Base-by-base conservation (phyloP, 2,113 vertebrate genomes). In the Capreolus pygargus region DNA sequence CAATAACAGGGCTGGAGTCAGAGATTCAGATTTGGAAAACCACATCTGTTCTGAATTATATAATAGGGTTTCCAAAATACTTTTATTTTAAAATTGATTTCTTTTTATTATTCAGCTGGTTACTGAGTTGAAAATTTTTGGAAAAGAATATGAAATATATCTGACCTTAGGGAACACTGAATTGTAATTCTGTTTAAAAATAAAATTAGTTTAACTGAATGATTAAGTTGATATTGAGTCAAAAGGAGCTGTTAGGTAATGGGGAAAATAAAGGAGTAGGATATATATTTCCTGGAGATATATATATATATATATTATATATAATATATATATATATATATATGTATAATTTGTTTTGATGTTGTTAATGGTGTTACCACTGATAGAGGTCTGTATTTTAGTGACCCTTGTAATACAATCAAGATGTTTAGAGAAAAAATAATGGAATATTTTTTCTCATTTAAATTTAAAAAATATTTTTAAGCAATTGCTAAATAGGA, bases 71-170 rank as follows among this genome's bases (percentile, higher is more conserved):
- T 95, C 84, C 91, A 95, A 83, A 43, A 97, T 76, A 28, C 45
- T 94, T 96, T 60, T 15, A 55, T 96, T 57, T 95, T 47, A 60
- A 94, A 94, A 87, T 78, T 21, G 3, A 36, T 87, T 96, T 97
- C 21, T 39, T 97, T 97, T 98, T 97, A 83, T 98, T 94, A 94
- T 98, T 97, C 81, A 97, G 58, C 88, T 94, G 67, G 82, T 94
- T 97, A 92, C 27, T 36, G 33, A 58, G 33, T 79, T 96, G 58
- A 85, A 98, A 98, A 95, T 94, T 61, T 97, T 92, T 86, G 90
- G 86, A 90, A 93, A 97, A 95, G 33, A 94, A 94, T 81, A 50
- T 67, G 39, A 90, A 98, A 96, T 94, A 97, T 57, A 94, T 95
- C 92, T 97, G 89, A 98, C 83, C 96, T 97, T 81, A 97, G 52